Evolutionary conservation across 1,140 invertebrate species (phyloP).

Genomic region (Bombus vancouverensis): DNA sequence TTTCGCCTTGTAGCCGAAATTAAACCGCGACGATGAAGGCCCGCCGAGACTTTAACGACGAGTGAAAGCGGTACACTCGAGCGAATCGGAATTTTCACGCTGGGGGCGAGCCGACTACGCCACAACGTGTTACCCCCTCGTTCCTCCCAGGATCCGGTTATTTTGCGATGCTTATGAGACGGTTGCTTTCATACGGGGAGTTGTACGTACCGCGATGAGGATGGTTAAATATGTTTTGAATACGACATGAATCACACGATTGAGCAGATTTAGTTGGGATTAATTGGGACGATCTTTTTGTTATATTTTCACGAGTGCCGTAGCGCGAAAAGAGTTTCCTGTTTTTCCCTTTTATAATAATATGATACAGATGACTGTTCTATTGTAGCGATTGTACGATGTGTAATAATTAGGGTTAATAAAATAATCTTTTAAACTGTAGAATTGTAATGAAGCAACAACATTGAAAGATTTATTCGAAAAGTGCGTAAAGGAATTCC

Average conservation of each 20-base stretch:
- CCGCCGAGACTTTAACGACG: slow-evolving; percentile 62
- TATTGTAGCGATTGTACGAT: no score
- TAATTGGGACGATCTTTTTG: no score
- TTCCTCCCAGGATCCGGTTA: not conserved
- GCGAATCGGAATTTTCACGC: slow-evolving; percentile 46
- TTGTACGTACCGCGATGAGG: not conserved
- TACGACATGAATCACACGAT: not conserved
- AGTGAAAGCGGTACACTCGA: slow-evolving; percentile 40
- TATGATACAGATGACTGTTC: no score
- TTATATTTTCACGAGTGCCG: not conserved
- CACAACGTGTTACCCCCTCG: not conserved
- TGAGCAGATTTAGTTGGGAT: not conserved
- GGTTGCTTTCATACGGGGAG: not conserved
- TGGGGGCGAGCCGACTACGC: not conserved
- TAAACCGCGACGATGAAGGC: slow-evolving; percentile 69
- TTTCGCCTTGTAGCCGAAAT: slow-evolving; percentile 74
- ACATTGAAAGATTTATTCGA: not conserved
- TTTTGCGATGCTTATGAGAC: slow-evolving; percentile 4
- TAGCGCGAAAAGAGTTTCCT: not conserved
- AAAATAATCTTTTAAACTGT: no score
- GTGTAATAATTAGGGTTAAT: no score
- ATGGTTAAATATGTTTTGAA: not conserved
- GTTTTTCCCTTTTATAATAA: not conserved
- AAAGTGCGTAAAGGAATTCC: not conserved
- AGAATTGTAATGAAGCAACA: not conserved